Base-by-base conservation (phyloP, 2,797 vertebrate species). In the Aplochiton taeniatus region DNA sequence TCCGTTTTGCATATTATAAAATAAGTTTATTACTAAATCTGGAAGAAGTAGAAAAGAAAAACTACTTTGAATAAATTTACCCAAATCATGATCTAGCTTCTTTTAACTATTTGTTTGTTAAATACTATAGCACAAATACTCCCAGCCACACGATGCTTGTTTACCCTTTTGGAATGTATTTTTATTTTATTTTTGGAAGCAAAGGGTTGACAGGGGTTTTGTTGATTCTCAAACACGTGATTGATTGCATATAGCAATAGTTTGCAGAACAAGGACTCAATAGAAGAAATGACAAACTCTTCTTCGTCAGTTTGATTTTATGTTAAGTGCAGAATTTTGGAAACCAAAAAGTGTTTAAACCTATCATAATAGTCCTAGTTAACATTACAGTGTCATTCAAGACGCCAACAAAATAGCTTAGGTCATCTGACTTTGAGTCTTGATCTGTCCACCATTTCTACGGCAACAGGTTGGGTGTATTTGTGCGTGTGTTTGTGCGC, bases 151-250 rank as follows among this genome's bases (percentile, higher is more conserved):
- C 48, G 83, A 84, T 77, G 79, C 80, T 61, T 80, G 44, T 79
- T 58, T 68, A 70, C 83, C 87, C 86, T 85, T 90, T 89, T 88
- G 87, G 88, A 91, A 92, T 91, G 89, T 91, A 90, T 88, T 88
- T 87, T n/a, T n/a, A n/a, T n/a, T n/a, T n/a, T n/a, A n/a, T n/a
- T n/a, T 90, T 66, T 60, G 88, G 85, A 89, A 89, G 86, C 84
- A 90, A 89, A 79, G 83, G 89, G 83, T 82, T 49, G 16, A 61
- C 62, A 65, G 80, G 68, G 65, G 46, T 87, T 80, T 70, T 60
- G 87, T 75, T 76, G 76, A 74, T 65, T 60, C 65, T 78, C 68
- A 49, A 71, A 78, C 51, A 1, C 58, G n/a, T 72, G 63, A 46
- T 71, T 67, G 10, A 73, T 77, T 75, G 76, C 83, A 69, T 71